A percentile compares a stretch with the other conserved stretches of the same genome.
Conservation (phyloP, 2,888 invertebrate species). For the Geophilus truncorum region DNA sequence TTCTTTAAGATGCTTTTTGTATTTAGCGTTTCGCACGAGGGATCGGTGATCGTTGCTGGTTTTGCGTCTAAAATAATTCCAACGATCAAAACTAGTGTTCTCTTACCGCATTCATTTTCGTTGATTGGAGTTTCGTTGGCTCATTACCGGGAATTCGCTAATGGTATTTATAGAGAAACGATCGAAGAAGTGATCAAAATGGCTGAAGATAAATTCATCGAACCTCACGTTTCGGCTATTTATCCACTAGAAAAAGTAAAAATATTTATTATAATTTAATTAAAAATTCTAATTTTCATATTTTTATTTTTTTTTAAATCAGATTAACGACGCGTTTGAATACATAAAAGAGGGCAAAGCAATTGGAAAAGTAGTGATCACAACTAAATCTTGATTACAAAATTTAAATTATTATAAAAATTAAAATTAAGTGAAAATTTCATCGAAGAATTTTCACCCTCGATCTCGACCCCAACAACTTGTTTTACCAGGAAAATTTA, state of each 20-base stretch:
- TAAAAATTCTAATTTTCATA: not conserved
- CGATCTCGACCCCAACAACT: not conserved
- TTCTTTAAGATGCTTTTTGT: constrained; percentile 36
- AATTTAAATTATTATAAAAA: not conserved
- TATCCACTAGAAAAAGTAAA: constrained; percentile 49
- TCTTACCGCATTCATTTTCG: constrained; percentile 51
- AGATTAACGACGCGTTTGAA: constrained; percentile 59
- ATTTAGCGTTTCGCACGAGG: constrained; percentile 56
- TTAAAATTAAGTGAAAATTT: not conserved
- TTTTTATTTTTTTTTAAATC: constrained; percentile 14
- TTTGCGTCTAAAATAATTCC: constrained; percentile 54
- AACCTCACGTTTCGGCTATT: constrained; percentile 56
- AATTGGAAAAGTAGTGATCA: constrained; percentile 58
- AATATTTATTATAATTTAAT: not conserved
- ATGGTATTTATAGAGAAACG: constrained; percentile 56
- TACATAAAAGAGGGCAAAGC: constrained; percentile 56
- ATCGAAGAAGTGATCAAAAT: constrained; percentile 59
- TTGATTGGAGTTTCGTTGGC: constrained; percentile 55
- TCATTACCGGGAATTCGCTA: constrained; percentile 53
- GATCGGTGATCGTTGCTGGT: constrained; percentile 54
- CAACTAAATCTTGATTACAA: constrained; percentile 33
- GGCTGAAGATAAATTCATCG: constrained; percentile 59
- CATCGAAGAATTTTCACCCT: not conserved
- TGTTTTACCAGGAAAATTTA: not conserved
- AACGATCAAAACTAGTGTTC: constrained; percentile 48